These are phyloP conservation scores for Nothocercus julius DNA, from an alignment of 2,113 vertebrate genomes.

Conservation along the genomic window DNA sequence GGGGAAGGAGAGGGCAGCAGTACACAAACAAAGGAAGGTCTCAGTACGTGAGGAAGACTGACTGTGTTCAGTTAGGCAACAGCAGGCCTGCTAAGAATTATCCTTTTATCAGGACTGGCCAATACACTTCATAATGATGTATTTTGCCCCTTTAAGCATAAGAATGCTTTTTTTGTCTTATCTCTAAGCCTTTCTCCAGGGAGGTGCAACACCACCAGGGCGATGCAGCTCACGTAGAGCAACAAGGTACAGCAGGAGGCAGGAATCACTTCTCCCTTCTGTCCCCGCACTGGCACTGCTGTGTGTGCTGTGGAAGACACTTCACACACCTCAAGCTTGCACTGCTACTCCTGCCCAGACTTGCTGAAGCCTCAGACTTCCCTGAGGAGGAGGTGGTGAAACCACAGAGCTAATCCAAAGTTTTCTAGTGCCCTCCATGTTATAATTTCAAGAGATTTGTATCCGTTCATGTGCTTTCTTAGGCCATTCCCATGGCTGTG, in stretches of 20 bases:
- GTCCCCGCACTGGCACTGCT: background rate
- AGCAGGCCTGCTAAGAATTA: background rate
- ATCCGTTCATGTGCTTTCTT: background rate
- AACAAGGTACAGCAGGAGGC: background rate
- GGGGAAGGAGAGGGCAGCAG: background rate
- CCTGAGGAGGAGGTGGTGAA: background rate
- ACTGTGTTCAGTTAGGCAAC: background rate
- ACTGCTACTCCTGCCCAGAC: background rate
- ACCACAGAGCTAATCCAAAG: background rate
- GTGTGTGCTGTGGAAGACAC: fast-evolving
- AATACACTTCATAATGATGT: background rate
- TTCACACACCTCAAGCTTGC: background rate
- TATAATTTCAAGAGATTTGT: background rate
- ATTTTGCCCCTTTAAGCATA: background rate
- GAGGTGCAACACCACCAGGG: background rate
- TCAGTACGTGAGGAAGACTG: background rate
- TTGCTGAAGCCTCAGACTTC: background rate
- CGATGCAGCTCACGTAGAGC: background rate
- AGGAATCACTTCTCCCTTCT: background rate
- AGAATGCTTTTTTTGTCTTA: background rate
- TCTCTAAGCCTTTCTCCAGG: background rate
- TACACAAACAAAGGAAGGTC: background rate
- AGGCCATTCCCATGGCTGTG: background rate
- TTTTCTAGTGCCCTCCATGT: background rate
- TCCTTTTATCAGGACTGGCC: background rate